Percentiles rank a stretch among this genome's conserved stretches.
Evolutionary conservation across 1,140 invertebrate species (phyloP).

Genomic region (Lycorma delicatula): DNA sequence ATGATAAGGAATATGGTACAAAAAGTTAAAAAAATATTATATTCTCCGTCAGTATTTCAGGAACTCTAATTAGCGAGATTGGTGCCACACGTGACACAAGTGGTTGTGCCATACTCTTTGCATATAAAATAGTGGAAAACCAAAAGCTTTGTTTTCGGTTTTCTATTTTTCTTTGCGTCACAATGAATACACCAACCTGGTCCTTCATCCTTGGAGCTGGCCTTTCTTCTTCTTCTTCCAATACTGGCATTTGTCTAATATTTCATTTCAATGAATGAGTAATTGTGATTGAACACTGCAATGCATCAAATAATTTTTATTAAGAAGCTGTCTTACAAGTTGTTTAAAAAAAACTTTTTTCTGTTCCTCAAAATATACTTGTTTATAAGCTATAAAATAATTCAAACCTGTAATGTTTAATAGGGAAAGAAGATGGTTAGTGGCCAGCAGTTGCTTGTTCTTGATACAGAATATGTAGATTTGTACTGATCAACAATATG

Average conservation of each 20-base stretch:
- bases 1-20: no score
- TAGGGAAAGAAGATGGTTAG: constrained; percentile 29
- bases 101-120: neutral
- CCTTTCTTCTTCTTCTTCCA: no score
- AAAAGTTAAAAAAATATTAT: no score
- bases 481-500: constrained; percentile 32
- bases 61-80: no score
- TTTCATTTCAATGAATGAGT: neutral
- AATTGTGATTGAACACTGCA: no score
- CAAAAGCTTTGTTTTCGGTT: neutral
- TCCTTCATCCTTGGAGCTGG: no score
- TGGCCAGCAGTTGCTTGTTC: constrained; percentile 32
- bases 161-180: neutral
- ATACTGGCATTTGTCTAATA: neutral
- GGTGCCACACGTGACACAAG: no score
- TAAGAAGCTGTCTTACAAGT: neutral
- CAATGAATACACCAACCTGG: neutral
- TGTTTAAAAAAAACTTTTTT: constrained; percentile 1
- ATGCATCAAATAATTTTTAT: neutral
- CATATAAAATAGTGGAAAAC: neutral
- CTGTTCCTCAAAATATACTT: neutral
- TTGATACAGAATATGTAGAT: constrained; percentile 29
- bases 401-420: constrained; percentile 32
- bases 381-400: constrained; percentile 4
- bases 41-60: no score